These are phyloP conservation scores for Forpus xanthops DNA, from an alignment of 2,797 vertebrate species.

Conservation along the genomic window DNA sequence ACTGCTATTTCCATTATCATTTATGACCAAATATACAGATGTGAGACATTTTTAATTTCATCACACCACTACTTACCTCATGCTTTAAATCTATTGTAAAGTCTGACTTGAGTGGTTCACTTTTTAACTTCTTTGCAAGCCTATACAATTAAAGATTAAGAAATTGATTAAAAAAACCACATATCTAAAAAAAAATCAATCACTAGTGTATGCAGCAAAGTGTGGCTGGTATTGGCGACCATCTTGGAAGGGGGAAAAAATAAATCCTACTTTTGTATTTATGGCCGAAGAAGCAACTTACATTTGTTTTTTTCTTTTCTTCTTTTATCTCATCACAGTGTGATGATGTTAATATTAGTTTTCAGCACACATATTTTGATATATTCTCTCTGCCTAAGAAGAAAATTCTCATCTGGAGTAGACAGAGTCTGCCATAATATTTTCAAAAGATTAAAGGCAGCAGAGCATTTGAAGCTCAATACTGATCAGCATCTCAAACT, in stretches of 20 bases:
- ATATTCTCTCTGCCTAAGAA: not conserved
- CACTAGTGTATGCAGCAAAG: not conserved
- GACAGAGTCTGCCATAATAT: not conserved
- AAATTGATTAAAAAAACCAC: not conserved
- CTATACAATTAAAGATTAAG: constrained; percentile 74
- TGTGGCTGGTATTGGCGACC: not conserved
- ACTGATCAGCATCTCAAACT: not conserved
- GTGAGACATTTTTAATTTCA: not conserved
- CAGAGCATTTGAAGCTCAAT: not conserved
- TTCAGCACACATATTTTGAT: not conserved
- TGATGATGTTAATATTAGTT: not conserved
- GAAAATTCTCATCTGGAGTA: not conserved
- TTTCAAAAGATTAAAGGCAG: not conserved
- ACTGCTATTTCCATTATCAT: not conserved
- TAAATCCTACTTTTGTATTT: not conserved
- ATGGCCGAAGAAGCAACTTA: not conserved
- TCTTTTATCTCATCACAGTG: not conserved
- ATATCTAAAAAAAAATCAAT: not conserved
- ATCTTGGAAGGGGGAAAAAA: not conserved
- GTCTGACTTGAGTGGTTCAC: constrained; percentile 91
- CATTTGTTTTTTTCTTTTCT: not conserved
- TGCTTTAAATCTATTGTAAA: constrained; percentile 98
- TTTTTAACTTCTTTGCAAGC: constrained; percentile 86
- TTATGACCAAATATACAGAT: not conserved
- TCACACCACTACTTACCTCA: constrained; percentile 82